These are phyloP conservation scores for Tarsius wallacei DNA, from an alignment of 2,797 vertebrate genomes.

Conservation along the genomic window DNA sequence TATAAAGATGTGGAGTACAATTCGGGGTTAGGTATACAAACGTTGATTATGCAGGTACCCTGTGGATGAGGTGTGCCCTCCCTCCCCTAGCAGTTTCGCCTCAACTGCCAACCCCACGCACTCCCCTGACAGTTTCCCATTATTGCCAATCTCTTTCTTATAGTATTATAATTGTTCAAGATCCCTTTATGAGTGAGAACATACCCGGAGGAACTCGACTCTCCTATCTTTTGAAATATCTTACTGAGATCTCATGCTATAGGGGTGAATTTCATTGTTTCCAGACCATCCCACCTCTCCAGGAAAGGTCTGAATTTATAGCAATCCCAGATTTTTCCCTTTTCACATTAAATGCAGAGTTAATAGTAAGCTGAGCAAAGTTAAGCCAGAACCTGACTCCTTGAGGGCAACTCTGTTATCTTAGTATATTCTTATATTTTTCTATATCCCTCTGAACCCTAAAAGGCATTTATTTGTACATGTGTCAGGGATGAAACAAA, in stretches of 20 bases:
- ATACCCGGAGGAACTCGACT: too few species aligned
- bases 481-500: not conserved
- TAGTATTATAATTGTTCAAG: too few species aligned
- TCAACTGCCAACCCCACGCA: too few species aligned
- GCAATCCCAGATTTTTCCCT: not conserved
- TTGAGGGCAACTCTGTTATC: not conserved
- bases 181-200: too few species aligned
- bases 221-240: not conserved
- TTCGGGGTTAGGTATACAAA: too few species aligned
- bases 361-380: slow-evolving; percentile 27
- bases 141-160: too few species aligned
- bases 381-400: not conserved
- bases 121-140: too few species aligned
- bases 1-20: too few species aligned
- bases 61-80: too few species aligned
- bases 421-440: not conserved
- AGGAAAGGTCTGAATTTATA: not conserved
- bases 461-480: not conserved
- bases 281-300: not conserved
- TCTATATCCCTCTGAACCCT: not conserved
- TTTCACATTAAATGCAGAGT: not conserved
- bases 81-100: too few species aligned
- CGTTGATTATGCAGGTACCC: too few species aligned
- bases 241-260: not conserved
- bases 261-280: not conserved